Base-by-base conservation (phyloP, 2,888 invertebrate species). In the Branchinecta sandiegonensis region DNA sequence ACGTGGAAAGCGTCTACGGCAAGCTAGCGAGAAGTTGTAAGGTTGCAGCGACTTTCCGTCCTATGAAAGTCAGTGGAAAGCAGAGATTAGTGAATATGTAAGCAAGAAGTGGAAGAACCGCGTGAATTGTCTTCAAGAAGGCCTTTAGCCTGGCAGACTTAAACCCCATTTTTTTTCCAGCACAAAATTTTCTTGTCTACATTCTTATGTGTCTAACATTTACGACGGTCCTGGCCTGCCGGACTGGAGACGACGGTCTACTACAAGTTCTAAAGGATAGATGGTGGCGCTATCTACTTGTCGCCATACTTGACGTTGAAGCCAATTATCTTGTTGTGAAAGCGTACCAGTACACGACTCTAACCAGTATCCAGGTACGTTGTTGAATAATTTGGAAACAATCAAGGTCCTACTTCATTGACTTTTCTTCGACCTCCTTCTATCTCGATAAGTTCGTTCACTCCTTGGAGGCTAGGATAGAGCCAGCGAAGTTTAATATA, bases 231-330 rank as follows among this genome's bases (percentile, higher is more conserved):
- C 79, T 90, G 74, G 84, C 88, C 2, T 89, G 87, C 78, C 83
- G 85, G 73, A 83, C 85, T 71, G 81, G 80, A 8, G 83, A 83
- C 65, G 79, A 81, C 69, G 83, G 83, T 70, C 77, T 88, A 65
- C 81, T 85, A 72, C 81, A 83, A 66, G 82, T 86, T 65, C 78
- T 89, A 72, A 82, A 83, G 73, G 82, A 83, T 75, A 83, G 87
- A 77, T 88, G 86, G 75, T 89, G 88, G 87, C 83, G 89, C 73
- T 85, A 91, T 74, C 79, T 89, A 71, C 78, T 90, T 72, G 82
- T 91, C 13, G 88, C 90, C 47, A 78, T 86, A 67, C 82, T 90
- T 71, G 91, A 92, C 76, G 90, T 92, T n/a, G 89, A 90, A 79
- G 90, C 90, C 8, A 87, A 88, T 76, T 91, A 87, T 77, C 79